Conservation (phyloP, 1,140 invertebrate species). For the Drosophila nebulosa region DNA sequence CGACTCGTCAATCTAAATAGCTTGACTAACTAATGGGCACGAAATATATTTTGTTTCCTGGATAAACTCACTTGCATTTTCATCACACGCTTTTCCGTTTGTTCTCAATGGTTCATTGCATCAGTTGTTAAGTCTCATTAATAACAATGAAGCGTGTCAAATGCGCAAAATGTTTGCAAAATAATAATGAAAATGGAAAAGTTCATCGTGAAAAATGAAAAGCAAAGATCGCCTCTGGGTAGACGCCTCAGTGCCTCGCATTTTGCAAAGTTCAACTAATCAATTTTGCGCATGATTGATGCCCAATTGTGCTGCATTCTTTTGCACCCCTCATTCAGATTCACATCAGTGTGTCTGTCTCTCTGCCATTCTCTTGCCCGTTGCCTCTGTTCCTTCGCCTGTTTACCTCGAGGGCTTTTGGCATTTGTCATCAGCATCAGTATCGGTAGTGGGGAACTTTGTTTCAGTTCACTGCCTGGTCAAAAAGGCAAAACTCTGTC, state of each 20-base stretch:
- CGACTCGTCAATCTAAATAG: background rate
- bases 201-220: background rate
- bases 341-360: background rate
- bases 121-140: conserved; percentile 35
- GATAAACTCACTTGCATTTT: background rate
- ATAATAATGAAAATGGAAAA: background rate
- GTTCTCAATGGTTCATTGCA: background rate
- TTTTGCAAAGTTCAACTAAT: conserved; percentile 60
- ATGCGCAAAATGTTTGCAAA: conserved; percentile 39
- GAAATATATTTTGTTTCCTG: background rate
- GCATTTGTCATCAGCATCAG: conserved; percentile 39
- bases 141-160: conserved; percentile 57
- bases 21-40: background rate
- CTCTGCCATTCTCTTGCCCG: background rate
- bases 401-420: conserved; percentile 3
- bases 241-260: conserved; percentile 3
- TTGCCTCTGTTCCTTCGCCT: background rate
- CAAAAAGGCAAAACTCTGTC: conserved; percentile 41
- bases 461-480: conserved; percentile 51
- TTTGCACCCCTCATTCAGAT: conserved; percentile 10
- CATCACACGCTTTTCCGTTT: conserved; percentile 16
- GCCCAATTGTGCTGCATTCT: conserved; percentile 75
- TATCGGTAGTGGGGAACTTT: conserved; percentile 24
- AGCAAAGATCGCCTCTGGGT: background rate
- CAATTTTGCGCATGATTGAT: conserved; percentile 77